These are phyloP conservation scores for Parambassis ranga DNA, from an alignment of 2,797 vertebrate genomes.

Conservation along the genomic window DNA sequence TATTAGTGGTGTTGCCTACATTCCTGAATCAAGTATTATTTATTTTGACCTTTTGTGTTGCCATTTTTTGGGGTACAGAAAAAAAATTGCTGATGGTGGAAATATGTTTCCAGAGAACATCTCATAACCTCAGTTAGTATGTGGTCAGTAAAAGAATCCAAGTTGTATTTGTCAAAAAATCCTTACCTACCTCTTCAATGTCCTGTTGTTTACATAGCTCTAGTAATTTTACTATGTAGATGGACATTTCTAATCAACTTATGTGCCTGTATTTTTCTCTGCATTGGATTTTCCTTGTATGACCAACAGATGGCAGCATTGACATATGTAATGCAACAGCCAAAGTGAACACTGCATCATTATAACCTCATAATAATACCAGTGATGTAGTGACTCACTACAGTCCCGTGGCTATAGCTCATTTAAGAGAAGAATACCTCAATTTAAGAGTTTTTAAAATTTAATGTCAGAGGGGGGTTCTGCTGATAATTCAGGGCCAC, in stretches of 20 bases:
- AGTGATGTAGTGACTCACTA: slow-evolving; percentile 5
- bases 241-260: no score
- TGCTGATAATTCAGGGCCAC: neutral
- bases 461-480: neutral
- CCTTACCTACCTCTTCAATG: no score
- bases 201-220: no score
- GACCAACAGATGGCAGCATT: slow-evolving; percentile 80
- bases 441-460: neutral
- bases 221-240: no score
- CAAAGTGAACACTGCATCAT: slow-evolving; percentile 5
- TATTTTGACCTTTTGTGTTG: neutral
- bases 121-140: no score
- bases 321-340: slow-evolving; percentile 39
- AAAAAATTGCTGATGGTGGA: neutral
- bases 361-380: slow-evolving; percentile 13
- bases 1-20: neutral
- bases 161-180: no score
- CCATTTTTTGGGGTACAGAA: neutral
- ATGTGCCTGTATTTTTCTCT: no score
- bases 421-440: slow-evolving; percentile 7
- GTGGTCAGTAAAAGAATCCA: no score
- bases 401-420: neutral
- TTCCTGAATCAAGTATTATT: neutral
- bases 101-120: neutral
- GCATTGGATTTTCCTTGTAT: slow-evolving; percentile 8